Conservation (phyloP, 2,888 invertebrate genomes). For the Leistus spinibarbis region DNA sequence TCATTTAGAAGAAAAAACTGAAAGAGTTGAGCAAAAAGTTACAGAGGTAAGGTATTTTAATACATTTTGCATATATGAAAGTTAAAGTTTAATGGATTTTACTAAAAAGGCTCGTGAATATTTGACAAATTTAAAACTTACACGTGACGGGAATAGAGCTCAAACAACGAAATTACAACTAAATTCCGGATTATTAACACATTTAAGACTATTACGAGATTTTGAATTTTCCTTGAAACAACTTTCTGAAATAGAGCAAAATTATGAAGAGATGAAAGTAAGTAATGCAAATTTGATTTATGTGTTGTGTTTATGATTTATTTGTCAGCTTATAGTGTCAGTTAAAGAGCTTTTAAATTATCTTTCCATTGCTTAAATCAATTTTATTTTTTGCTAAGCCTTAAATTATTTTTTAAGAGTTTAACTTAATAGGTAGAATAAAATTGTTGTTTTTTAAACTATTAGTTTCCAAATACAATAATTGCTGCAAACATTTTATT, state of each 20-base stretch:
- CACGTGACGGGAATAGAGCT: constrained; percentile 56
- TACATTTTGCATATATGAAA: too few species aligned
- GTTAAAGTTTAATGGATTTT: too few species aligned
- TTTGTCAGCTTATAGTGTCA: too few species aligned
- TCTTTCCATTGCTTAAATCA: too few species aligned
- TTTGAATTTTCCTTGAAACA: constrained; percentile 55
- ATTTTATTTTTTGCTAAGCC: too few species aligned
- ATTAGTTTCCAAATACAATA: too few species aligned
- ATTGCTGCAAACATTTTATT: too few species aligned
- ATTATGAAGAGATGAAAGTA: background rate
- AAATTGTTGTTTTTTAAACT: too few species aligned
- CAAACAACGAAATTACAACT: constrained; percentile 56
- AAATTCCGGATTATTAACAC: constrained; percentile 60
- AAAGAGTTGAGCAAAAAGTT: constrained; percentile 43
- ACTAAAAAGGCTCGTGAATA: constrained; percentile 50
- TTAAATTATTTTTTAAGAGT: too few species aligned
- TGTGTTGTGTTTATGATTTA: background rate
- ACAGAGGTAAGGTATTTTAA: constrained; percentile 44
- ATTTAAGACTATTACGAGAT: constrained; percentile 58
- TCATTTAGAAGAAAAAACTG: constrained; percentile 44
- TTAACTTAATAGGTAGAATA: too few species aligned
- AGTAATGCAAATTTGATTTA: background rate
- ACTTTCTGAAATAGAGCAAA: constrained; percentile 48
- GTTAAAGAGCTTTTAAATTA: too few species aligned
- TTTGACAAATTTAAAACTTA: constrained; percentile 54